Base-by-base conservation (phyloP, 2,888 invertebrate genomes). In the Lysandra coridon region DNA sequence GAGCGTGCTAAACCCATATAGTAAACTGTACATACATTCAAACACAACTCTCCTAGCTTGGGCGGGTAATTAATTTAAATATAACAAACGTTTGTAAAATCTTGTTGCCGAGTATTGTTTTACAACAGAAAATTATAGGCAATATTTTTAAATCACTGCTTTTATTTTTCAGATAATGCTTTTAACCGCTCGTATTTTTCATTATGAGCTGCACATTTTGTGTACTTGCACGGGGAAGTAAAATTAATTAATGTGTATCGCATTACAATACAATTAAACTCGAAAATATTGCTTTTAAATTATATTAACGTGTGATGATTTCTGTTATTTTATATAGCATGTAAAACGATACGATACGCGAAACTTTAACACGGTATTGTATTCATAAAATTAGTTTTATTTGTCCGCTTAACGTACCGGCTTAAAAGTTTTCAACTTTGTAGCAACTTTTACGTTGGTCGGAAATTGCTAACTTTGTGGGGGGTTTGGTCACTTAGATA, bases 371-470 rank as follows among this genome's bases (percentile, higher is more conserved):
- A 14, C 33, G 6, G 30, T 23, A 23, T 69, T 69, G 4, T 4
- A 62, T 69, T 37, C 33, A 37, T 14, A 69, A 69, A 69, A 12
- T 69, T 30, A 12, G 64, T 69, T 69, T 69, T 30, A 30, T 64
- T 64, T 64, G 79, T 74, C 78, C 80, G 10, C 33, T 57, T 73
- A 37, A 53, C n/a, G 37, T 79, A 40, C 79, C 79, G 79, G 74
- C 74, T 69, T 78, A 82, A 81, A 82, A 82, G 81, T 80, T 80
- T 80, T 78, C 49, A 81, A 83, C 81, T 79, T 81, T 82, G 17
- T 57, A 14, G 57, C 14, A 57, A 57, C 57, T 57, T 57, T 14
- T 17, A 80, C 80, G 53, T 53, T 23, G 23, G 33, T 7, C 76
- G 30, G 80, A 80, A 79, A 83, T 84, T 80, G 82, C 81, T 30